Base-by-base conservation (phyloP, 2,888 invertebrate genomes). In the Torymus aiolomorphi region DNA sequence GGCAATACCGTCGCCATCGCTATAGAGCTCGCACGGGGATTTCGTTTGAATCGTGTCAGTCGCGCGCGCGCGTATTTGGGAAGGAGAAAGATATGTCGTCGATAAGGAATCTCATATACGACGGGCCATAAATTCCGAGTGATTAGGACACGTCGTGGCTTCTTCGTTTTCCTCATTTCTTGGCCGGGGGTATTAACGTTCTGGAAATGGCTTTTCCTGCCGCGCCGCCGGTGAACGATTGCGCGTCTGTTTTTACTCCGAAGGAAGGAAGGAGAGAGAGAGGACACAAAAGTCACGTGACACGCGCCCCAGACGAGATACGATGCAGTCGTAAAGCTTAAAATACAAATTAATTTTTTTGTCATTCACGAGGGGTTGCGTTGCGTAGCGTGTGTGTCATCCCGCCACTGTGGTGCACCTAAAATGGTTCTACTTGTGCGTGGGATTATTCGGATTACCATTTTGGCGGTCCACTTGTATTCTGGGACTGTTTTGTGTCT, bases 291-390 rank as follows among this genome's bases (percentile, higher is more conserved):
- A 14, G 56, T 54, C 73, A 49, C 61, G n/a, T 62, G 73, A 42
- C 42, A 42, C 42, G 42, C 42, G 42, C 4, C 42, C 42, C 42
- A 42, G 42, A 42, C 42, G 42, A 42, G 42, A 42, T 42, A 42
- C 13, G 42, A 5, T 62, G 31, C 56, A 59, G 24, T 75, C 54
- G 49, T 71, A 75, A 75, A 75, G 75, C 61, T 79, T 75, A 75
- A 75, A 71, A 75, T 75, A 75, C 71, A 54, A 71, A 79, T 66
- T 75, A 42, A 70, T 70, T 76, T 63, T 63, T 75, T 77, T 77
- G 56, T 76, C 20, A 18, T 42, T 63, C 14, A 1, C 0, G 16
- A 49, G 61, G 31, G n/a, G 52, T 31, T 42, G 42, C 42, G 20
- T 20, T 1, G 8, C 42, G 13, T 31, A n/a, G 63, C 51, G 72